A percentile compares a stretch with the other conserved stretches of the same genome.
Evolutionary conservation across 2,888 invertebrate genomes (phyloP).

Genomic region (Drosophila ezoana): DNA sequence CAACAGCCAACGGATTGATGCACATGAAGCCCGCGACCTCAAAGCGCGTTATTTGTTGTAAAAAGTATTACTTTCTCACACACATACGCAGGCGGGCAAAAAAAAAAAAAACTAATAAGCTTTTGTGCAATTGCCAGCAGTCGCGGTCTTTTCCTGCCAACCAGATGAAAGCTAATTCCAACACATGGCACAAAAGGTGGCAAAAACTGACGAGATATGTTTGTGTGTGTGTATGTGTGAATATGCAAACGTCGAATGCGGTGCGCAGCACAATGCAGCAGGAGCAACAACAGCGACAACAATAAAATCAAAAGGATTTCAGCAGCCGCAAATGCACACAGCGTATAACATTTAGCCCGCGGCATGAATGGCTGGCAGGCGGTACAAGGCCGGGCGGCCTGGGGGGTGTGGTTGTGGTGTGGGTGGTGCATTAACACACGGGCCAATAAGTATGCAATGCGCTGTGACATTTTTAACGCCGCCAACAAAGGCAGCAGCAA

Average conservation of each 20-base stretch:
- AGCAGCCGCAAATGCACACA: conserved; percentile 72
- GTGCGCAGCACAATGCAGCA: conserved; percentile 48
- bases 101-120: conserved; percentile 62
- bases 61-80: conserved; percentile 59
- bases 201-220: conserved; percentile 48
- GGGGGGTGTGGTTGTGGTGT: conserved; percentile 9
- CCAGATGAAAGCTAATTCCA: conserved; percentile 74
- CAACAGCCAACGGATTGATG: conserved; percentile 44
- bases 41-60: conserved; percentile 71
- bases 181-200: conserved; percentile 75
- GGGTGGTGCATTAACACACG: conserved; percentile 76
- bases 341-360: conserved; percentile 75
- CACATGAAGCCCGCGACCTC: conserved; percentile 61
- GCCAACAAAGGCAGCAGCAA: conserved; percentile 62
- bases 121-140: conserved; percentile 75
- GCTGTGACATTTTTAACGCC: conserved; percentile 81
- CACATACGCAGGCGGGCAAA: conserved; percentile 9
- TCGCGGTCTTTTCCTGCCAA: conserved; percentile 43
- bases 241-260: conserved; percentile 61
- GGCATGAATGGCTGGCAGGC: conserved; percentile 43
- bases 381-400: conserved; percentile 14
- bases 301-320: conserved; percentile 67
- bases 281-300: conserved; percentile 27
- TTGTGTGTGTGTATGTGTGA: conserved; percentile 30
- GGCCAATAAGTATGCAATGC: conserved; percentile 81